Percentiles rank a stretch among this genome's conserved stretches.
phyloP scores from a whole-genome alignment of 2,113 vertebrate genomes.

The Phylloscopus trochiloides region DNA sequence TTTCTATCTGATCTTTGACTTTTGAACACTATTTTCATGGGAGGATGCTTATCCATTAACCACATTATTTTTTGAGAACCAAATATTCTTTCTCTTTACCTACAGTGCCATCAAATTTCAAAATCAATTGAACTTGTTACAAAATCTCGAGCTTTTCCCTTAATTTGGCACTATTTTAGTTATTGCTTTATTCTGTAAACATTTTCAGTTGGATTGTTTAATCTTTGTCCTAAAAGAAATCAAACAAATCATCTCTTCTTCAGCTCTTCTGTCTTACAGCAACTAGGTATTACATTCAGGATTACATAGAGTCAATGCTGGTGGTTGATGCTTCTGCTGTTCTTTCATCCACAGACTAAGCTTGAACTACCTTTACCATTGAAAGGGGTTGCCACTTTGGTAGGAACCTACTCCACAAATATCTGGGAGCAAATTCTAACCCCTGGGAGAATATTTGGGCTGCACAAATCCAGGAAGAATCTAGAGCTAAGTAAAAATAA shows the following conservation, averaged over 20 bases:
- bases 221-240: background rate
- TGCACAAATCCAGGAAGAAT: background rate
- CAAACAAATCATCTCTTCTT: background rate
- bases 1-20: background rate
- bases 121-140: slow-evolving; percentile 58
- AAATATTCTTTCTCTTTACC: background rate
- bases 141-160: slow-evolving; percentile 38
- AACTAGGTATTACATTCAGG: background rate
- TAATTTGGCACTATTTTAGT: slow-evolving; percentile 35
- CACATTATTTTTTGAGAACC: background rate
- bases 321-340: background rate
- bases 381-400: background rate
- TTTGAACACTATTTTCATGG: background rate
- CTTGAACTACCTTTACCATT: background rate
- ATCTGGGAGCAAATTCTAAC: background rate
- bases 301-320: rapidly evolving
- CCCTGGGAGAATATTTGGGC: background rate
- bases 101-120: slow-evolving; percentile 41
- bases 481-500: background rate
- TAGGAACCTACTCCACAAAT: background rate
- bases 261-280: background rate
- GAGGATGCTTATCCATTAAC: background rate
- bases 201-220: background rate
- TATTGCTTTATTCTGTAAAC: slow-evolving; percentile 10
- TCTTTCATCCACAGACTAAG: background rate